These are phyloP conservation scores for Dromas ardeola DNA, from an alignment of 2,113 vertebrate genomes.

Conservation along the genomic window DNA sequence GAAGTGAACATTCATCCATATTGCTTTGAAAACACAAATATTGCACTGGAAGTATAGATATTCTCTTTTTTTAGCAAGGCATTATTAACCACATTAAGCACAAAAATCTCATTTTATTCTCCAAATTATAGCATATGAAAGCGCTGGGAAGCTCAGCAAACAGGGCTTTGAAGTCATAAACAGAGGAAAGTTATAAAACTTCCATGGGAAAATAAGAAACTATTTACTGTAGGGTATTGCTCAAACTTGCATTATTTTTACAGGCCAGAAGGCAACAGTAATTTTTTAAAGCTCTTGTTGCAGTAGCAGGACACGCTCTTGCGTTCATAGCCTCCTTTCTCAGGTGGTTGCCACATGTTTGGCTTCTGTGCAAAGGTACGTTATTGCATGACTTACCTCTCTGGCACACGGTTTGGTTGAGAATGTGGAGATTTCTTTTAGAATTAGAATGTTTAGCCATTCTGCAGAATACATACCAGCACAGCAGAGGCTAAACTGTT, in stretches of 20 bases:
- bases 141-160: not conserved
- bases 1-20: not conserved
- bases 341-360: conserved; percentile 78
- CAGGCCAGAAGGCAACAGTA: conserved; percentile 65
- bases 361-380: conserved; percentile 59
- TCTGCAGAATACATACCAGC: conserved; percentile 16
- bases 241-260: conserved; percentile 68
- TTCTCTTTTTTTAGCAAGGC: not conserved
- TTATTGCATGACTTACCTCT: conserved; percentile 63
- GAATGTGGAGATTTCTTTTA: conserved; percentile 36
- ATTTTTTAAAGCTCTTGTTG: conserved; percentile 68
- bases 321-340: conserved; percentile 56
- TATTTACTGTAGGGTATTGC: conserved; percentile 60
- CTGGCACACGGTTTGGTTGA: conserved; percentile 22
- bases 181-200: conserved; percentile 62
- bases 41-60: not conserved
- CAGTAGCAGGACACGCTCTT: conserved; percentile 56
- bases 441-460: not conserved
- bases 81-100: conserved; percentile 8
- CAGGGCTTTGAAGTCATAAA: conserved; percentile 62
- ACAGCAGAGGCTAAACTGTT: not conserved
- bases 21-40: not conserved
- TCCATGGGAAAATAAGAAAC: conserved; percentile 61
- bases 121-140: conserved; percentile 50
- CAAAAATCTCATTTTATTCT: conserved; percentile 47